These are phyloP conservation scores for Mastomys natalensis DNA, from an alignment of 2,113 vertebrate genomes.

Conservation along the genomic window DNA sequence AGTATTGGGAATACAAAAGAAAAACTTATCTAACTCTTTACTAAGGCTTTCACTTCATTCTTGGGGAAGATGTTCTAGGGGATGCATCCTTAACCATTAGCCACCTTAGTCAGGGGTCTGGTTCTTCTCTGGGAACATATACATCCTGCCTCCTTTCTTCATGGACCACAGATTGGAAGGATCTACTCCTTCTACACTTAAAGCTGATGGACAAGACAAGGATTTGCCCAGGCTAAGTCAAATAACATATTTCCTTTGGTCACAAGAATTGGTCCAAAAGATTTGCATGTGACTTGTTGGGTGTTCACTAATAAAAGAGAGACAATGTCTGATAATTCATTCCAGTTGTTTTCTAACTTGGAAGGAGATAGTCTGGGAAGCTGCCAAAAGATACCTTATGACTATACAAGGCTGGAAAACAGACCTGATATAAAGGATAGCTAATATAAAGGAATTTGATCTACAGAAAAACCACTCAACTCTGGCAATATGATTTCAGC, in stretches of 20 bases:
- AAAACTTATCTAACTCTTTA: not conserved
- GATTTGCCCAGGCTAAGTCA: not conserved
- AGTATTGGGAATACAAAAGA: not conserved
- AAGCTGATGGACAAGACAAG: not conserved
- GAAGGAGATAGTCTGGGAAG: not conserved
- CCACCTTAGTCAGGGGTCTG: not conserved
- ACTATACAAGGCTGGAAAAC: not conserved
- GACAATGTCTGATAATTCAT: conserved; percentile 19
- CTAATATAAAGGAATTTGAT: not conserved
- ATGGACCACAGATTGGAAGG: not conserved
- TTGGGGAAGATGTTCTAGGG: not conserved
- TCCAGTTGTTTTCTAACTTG: not conserved
- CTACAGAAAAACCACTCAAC: not conserved
- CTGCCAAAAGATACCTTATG: not conserved
- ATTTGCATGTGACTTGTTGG: not conserved
- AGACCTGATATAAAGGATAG: not conserved
- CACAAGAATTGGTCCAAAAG: conserved; percentile 16
- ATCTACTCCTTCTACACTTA: not conserved
- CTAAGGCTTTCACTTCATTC: not conserved
- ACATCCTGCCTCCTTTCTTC: not conserved
- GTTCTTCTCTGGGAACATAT: not conserved
- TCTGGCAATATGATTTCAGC: not conserved
- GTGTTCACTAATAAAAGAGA: not conserved
- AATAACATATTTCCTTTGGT: not conserved
- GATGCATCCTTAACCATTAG: not conserved